Evolutionary conservation across 1,140 invertebrate species (phyloP).

Genomic region (Linepithema humile): DNA sequence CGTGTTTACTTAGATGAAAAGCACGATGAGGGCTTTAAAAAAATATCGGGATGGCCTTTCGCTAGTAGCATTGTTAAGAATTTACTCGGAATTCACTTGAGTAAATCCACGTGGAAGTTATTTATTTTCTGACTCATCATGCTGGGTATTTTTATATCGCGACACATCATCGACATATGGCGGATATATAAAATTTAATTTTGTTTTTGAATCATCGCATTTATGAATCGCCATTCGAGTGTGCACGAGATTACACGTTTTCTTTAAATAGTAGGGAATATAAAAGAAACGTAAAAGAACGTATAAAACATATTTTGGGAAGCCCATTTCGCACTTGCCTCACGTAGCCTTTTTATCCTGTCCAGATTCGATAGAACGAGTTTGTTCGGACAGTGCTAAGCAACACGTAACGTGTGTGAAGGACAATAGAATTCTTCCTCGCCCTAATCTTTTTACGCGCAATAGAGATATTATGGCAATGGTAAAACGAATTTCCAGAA

Average conservation of each 20-base stretch:
- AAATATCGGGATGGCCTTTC: not conserved
- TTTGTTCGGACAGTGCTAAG: not conserved
- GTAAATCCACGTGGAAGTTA: not conserved
- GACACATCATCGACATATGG: not conserved
- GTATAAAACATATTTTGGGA: not conserved
- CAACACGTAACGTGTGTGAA: not conserved
- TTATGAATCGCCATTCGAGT: not conserved
- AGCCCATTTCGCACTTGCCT: not conserved
- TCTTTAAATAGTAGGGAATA: not conserved
- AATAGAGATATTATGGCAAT: slow-evolving; percentile 19
- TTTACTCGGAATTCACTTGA: not conserved
- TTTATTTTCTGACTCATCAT: slow-evolving; percentile 1
- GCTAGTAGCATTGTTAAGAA: not conserved
- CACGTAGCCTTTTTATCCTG: not conserved
- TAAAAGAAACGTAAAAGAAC: not conserved
- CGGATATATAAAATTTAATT: slow-evolving; percentile 10
- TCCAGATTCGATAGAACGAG: not conserved
- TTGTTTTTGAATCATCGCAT: not conserved
- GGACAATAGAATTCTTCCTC: not conserved
- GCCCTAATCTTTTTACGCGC: not conserved
- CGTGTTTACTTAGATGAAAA: not conserved
- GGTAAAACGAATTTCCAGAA: not conserved
- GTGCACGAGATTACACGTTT: not conserved
- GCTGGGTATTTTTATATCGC: not conserved
- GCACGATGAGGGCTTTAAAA: not conserved